These are phyloP conservation scores for Gephyroberyx darwinii DNA, from an alignment of 2,797 vertebrate genomes.

Conservation along the genomic window DNA sequence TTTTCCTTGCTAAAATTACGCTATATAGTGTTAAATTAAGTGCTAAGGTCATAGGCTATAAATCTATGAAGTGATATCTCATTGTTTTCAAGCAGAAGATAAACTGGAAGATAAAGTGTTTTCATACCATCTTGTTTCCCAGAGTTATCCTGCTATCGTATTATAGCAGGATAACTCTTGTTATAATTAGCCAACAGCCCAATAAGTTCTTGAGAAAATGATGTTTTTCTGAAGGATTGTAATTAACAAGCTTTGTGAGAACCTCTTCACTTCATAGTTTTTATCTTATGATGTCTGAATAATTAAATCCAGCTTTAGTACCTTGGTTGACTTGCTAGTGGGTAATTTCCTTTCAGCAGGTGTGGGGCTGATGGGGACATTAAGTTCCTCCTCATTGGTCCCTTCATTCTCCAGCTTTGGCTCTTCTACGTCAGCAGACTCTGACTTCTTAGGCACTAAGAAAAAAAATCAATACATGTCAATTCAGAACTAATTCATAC, in stretches of 20 bases:
- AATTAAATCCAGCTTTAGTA: conserved; percentile 49
- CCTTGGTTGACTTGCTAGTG: conserved; percentile 89
- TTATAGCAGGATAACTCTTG: too few species aligned
- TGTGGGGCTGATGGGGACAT: conserved; percentile 86
- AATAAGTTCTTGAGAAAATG: background rate
- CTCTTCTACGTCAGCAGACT: conserved; percentile 91
- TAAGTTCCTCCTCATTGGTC: conserved; percentile 90
- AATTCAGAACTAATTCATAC: background rate
- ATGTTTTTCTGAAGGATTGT: background rate
- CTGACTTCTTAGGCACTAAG: conserved; percentile 92
- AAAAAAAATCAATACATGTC: background rate
- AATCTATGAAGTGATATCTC: too few species aligned
- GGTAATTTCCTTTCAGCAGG: conserved; percentile 89
- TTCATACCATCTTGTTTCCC: background rate
- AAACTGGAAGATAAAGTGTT: background rate
- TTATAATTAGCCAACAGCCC: background rate
- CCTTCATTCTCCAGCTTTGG: conserved; percentile 94
- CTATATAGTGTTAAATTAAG: too few species aligned
- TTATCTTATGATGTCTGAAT: background rate
- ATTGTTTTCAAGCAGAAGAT: background rate
- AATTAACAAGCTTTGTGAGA: background rate
- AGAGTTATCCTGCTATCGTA: background rate
- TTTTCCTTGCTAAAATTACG: too few species aligned
- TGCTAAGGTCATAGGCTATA: too few species aligned
- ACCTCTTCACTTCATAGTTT: background rate